phyloP scores from a whole-genome alignment of 2,113 vertebrate genomes.

The Xiphorhynchus elegans region DNA sequence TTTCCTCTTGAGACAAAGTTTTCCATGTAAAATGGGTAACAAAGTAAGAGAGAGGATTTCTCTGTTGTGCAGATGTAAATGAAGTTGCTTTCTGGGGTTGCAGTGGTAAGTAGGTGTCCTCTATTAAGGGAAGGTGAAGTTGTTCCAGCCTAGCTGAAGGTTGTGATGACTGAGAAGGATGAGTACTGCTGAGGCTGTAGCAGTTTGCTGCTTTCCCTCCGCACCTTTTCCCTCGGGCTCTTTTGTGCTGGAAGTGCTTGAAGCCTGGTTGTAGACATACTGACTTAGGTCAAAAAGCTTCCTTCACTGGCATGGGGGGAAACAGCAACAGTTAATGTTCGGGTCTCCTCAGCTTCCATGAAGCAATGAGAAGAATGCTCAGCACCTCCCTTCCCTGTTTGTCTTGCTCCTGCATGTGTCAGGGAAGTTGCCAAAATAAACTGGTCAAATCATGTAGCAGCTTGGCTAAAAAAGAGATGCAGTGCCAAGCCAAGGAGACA shows the following conservation, averaged over 20 bases:
- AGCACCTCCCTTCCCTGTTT: neutral
- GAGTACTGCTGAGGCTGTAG: neutral
- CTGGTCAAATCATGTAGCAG: neutral
- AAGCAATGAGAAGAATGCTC: neutral
- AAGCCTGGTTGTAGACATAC: neutral
- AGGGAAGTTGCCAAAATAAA: neutral
- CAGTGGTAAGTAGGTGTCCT: neutral
- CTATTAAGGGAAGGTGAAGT: neutral
- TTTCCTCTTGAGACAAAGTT: neutral
- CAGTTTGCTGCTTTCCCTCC: neutral
- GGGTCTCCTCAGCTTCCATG: fast-evolving
- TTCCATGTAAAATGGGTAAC: neutral
- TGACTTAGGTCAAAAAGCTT: neutral
- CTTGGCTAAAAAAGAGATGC: neutral
- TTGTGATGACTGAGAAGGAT: neutral
- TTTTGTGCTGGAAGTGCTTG: neutral
- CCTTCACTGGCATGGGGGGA: neutral
- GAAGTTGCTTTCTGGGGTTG: neutral
- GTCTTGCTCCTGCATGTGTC: neutral
- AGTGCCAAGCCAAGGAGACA: neutral
- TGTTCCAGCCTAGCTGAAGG: neutral
- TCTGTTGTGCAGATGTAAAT: neutral
- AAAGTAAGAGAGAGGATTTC: neutral
- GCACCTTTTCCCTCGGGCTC: neutral
- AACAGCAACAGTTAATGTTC: neutral